phyloP scores from a whole-genome alignment of 2,797 vertebrate genomes.

The Peromyscus melanophrys region DNA sequence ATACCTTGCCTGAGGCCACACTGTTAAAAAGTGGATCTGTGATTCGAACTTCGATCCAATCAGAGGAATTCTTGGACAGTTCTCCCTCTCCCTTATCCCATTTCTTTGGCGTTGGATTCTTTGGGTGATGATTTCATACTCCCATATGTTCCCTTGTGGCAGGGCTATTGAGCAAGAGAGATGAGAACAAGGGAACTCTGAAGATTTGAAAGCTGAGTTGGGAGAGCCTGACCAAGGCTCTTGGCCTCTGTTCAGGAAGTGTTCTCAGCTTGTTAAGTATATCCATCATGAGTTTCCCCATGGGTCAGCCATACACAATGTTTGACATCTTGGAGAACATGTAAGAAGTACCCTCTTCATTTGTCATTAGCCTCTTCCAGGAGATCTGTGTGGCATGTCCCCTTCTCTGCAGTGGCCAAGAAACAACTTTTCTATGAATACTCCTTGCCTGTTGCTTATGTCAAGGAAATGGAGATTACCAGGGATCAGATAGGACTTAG shows the following conservation, averaged over 20 bases:
- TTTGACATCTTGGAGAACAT: not conserved
- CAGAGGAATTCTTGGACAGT: not conserved
- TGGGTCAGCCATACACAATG: not conserved
- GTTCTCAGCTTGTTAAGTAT: not conserved
- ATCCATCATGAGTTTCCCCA: not conserved
- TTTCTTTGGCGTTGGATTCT: not conserved
- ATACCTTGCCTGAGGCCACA: slow-evolving; percentile 6
- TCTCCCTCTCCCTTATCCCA: not conserved
- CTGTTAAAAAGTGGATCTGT: not conserved
- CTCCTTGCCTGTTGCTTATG: not conserved
- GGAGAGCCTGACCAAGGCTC: not conserved
- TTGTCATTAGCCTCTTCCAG: not conserved
- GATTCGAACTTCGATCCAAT: not conserved
- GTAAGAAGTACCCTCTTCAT: slow-evolving; percentile 6
- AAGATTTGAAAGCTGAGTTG: not conserved
- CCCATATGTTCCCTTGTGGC: not conserved
- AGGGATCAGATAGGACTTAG: not conserved
- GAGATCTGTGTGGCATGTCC: not conserved
- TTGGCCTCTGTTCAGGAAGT: not conserved
- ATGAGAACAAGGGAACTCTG: not conserved
- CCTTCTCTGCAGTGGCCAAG: not conserved
- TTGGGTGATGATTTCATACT: not conserved
- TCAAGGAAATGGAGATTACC: not conserved
- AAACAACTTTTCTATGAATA: not conserved
- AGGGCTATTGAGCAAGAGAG: not conserved